Evolutionary conservation across 2,113 vertebrate genomes (phyloP), one percentile per base, ranked within the genome.

Genomic region (Ciconia maguari): DNA sequence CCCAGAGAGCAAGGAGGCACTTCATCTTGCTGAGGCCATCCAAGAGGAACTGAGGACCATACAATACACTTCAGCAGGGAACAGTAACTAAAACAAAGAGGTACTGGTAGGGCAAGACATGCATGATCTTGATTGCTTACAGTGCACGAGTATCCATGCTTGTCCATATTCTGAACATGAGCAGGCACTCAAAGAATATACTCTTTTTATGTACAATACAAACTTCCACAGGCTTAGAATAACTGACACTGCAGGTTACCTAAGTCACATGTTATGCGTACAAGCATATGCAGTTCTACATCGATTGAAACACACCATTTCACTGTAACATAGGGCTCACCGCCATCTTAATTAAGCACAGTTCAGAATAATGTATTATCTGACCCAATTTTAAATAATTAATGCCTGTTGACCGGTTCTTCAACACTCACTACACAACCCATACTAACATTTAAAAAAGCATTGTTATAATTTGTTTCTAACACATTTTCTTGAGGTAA

Each of bases 201-300:
- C 42, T 72, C 8, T 41, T 83, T 36, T n/a, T 14, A 24, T 11
- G 13, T 18, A 61, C 13, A 93, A 25, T 5, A 48, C 29, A 29
- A 87, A 57, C 29, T 72, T n/a, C 42, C 21, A 61, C 15, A 62
- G 34, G 12, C 22, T 41, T 32, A 38, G 24, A 55, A 6, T 10
- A 55, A 36, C 41, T 32, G 62, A 46, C 26, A 34, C 15, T 32
- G 58, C 16, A 54, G 26, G 42, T 64, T 58, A 85, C 20, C 60
- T 3, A 48, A 66, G 20, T 18, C 36, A 41, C 15, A 8, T 1
- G 3, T 16, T 42, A 29, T 2, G 7, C 2, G 5, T 15, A 32
- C 30, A 77, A 87, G 24, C 38, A 84, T 51, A 62, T 1, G 5
- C 10, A 49, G 44, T 18, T 41, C 60, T 46, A 6, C 36, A 7